Evolutionary conservation across 2,797 vertebrate species (phyloP), one percentile per base, ranked within the genome.

Genomic region (Pristis pectinata): DNA sequence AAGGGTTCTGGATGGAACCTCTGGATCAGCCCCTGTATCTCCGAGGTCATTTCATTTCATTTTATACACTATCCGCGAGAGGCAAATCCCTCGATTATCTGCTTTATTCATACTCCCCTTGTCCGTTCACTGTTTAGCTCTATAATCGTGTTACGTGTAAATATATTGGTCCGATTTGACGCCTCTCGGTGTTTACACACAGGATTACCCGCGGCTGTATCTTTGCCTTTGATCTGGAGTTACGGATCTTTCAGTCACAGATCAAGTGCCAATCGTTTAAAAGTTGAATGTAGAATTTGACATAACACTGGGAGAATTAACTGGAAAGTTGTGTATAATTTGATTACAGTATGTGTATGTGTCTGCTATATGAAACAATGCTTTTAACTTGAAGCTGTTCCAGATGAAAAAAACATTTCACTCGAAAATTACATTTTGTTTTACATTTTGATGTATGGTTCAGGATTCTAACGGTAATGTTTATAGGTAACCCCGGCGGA

Each of bases 81-180:
- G 70, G 24, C 70, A 93, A 93, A 93, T 72, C 92, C 9, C 70
- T 74, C 64, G 67, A 93, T 93, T 49, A 74, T 74, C 41, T 53
- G 37, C 13, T 76, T 74, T 76, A 93, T 72, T 37, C 91, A 93
- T 24, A 24, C 64, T 72, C 37, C 11, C 22, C 59, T 93, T 93
- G 91, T 70, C 91, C 91, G 64, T 37, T 93, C 91, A 72, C 91
- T 93, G 59, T 93, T 72, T 74, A 93, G 72, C 70, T 74, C 67
- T 74, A 53, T 74, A 70, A 93, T 93, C 87, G n/a, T 91, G 87
- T 91, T 91, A 64, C 59, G 87, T 91, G 87, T 91, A 91, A 67
- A 91, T 67, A 91, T 37, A 91, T 61, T 67, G 87, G 87, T 13
- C 17, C 34, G 87, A 91, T 67, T 67, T 64, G 59, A 37, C 59